Evolutionary conservation across 2,888 invertebrate genomes (phyloP).

Genomic region (Dynastes tityus): DNA sequence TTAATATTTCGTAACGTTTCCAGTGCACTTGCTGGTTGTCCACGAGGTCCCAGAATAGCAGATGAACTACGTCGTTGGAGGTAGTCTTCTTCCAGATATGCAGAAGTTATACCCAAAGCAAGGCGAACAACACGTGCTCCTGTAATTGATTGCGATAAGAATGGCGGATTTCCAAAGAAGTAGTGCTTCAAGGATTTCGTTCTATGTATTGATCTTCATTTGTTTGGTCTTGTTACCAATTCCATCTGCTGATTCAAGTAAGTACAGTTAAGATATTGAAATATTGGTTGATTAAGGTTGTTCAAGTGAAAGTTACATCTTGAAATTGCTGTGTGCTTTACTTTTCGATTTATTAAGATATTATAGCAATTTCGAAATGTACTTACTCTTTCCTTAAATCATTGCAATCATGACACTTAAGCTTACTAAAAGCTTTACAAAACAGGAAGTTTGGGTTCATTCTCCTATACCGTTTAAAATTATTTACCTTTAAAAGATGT

Average conservation of each 20-base stretch:
- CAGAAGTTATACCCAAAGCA: not conserved
- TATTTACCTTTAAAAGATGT: too few species aligned
- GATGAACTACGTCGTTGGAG: not conserved
- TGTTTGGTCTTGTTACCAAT: conserved; percentile 30
- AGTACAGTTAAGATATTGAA: not conserved
- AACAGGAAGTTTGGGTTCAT: too few species aligned
- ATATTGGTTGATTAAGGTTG: too few species aligned
- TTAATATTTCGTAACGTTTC: not conserved
- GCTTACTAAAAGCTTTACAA: too few species aligned
- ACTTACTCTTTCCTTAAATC: too few species aligned
- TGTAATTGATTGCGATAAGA: not conserved
- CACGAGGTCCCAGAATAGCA: not conserved
- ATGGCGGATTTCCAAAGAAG: conserved; percentile 11
- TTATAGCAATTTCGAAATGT: too few species aligned
- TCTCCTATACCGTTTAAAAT: too few species aligned
- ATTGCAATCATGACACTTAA: too few species aligned
- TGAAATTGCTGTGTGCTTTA: too few species aligned
- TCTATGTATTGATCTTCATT: conserved; percentile 31
- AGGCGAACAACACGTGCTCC: not conserved
- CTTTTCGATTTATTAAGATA: too few species aligned
- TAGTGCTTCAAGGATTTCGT: conserved; percentile 34
- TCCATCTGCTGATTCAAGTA: conserved; percentile 37
- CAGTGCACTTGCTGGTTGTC: not conserved
- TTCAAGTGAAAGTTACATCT: too few species aligned
- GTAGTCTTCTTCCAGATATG: not conserved